Evolutionary conservation across 2,113 vertebrate species (phyloP), one percentile per base, ranked within the genome.

Genomic region (Sphaerodactylus townsendi): DNA sequence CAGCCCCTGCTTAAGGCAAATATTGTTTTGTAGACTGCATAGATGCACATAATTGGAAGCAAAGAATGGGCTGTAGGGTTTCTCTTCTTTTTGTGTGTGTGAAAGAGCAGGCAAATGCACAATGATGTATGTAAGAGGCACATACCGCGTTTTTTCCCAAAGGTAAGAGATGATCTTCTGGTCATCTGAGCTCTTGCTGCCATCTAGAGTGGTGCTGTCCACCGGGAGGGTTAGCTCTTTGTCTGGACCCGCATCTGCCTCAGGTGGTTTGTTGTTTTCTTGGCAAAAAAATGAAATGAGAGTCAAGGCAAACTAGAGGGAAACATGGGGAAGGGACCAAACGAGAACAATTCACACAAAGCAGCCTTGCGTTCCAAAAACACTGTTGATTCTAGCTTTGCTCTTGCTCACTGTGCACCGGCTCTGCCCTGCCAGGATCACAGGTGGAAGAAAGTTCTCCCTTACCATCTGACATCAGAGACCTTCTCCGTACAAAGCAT

Each of bases 211-310:
- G 80, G 99, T 99, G 86, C 96, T 96, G 87, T 99, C 99, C 23
- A 99, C 97, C 0, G 99, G 99, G 81, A 99, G 96, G 7, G 97
- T 99, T 90, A 99, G 94, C 90, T 99, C 99, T 86, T 99, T 99
- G 94, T 99, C 98, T 39, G 99, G 99, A 74, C 98, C 98, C 37
- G 99, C 98, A 74, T 99, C 97, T 9, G 99, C 98, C 85, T 95
- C 94, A 5, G 99, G 99, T 1, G 99, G 96, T 83, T 99, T 98
- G 89, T 99, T 99, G 95, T 99, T 99, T 93, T 99, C 99, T 99
- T 92, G 76, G 23, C 5, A 73, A 0, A 39, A 56, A 0, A 85
- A 10, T 13, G 44, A 77, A 35, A 80, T 30, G 33, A 59, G 1
- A 73, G 28, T n/a, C 37, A 25, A 83, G 72, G 3, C 14, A 72